phyloP scores from a whole-genome alignment of 2,888 invertebrate genomes.

The Lasioglossum morio region DNA sequence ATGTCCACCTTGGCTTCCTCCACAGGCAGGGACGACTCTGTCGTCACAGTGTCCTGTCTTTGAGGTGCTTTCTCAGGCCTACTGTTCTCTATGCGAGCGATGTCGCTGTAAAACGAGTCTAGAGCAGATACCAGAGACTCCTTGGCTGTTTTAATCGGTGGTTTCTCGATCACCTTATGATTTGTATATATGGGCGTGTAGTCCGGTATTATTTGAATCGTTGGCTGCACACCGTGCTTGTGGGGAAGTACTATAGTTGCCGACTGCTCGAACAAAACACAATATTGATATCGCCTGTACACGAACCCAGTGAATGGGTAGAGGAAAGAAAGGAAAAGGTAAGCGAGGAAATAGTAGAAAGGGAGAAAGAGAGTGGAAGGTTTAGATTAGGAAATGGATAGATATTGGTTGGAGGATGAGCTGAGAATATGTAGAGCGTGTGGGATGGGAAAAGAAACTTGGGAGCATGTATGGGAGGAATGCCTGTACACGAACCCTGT shows the following conservation, averaged over 20 bases:
- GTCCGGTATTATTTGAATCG: constrained; percentile 81
- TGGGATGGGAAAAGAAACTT: too few relatives aligned
- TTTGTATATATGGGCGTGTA: constrained; percentile 80
- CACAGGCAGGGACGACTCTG: constrained; percentile 29
- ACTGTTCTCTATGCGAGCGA: constrained; percentile 86
- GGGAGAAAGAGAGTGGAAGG: too few relatives aligned
- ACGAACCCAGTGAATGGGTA: too few relatives aligned
- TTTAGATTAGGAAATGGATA: too few relatives aligned
- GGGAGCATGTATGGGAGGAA: too few relatives aligned
- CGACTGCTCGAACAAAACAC: constrained; percentile 68
- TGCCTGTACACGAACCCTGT: background rate
- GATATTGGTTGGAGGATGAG: too few relatives aligned
- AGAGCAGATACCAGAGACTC: constrained; percentile 85
- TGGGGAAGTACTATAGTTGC: constrained; percentile 80
- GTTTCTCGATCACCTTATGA: constrained; percentile 82
- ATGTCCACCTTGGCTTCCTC: constrained; percentile 56
- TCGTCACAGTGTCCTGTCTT: constrained; percentile 33
- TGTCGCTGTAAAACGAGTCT: constrained; percentile 87
- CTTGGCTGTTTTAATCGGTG: constrained; percentile 80
- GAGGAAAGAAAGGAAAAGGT: too few relatives aligned
- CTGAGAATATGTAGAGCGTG: too few relatives aligned
- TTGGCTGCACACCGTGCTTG: constrained; percentile 77
- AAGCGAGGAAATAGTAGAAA: too few relatives aligned
- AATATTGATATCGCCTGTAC: background rate
- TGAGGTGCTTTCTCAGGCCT: constrained; percentile 47